Conservation (phyloP, 2,888 invertebrate species). For the Cecidostiba fungosa region DNA sequence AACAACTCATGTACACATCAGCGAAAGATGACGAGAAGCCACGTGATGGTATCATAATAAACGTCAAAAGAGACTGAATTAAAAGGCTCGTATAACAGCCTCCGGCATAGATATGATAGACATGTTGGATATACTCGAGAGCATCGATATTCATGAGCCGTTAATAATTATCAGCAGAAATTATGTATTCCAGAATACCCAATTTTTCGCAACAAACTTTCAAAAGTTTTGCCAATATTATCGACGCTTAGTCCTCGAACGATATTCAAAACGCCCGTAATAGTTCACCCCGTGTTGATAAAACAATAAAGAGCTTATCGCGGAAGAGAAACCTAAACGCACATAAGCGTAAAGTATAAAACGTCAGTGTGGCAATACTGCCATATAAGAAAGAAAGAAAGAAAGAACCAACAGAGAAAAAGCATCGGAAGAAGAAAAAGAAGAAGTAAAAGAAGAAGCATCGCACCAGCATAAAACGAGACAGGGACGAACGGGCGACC, state of each 20-base stretch:
- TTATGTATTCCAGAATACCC: background rate
- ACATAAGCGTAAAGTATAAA: background rate
- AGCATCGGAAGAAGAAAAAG: background rate
- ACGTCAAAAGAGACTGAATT: no score
- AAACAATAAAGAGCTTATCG: no score
- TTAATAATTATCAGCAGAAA: background rate
- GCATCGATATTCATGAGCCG: background rate
- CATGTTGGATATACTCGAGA: background rate
- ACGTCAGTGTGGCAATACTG: background rate
- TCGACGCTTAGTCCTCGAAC: no score
- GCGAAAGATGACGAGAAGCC: no score
- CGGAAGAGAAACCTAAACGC: background rate
- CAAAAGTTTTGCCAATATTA: no score
- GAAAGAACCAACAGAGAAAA: background rate
- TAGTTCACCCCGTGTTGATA: no score
- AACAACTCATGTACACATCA: no score
- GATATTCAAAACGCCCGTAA: no score
- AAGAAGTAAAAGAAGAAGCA: background rate
- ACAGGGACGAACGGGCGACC: constrained; percentile 34
- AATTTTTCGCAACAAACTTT: background rate
- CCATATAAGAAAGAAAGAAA: constrained; percentile 2
- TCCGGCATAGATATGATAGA: background rate
- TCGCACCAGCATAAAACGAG: constrained; percentile 18
- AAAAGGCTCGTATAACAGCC: no score
- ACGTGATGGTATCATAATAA: no score